Base-by-base conservation (phyloP, 2,888 invertebrate genomes). In the Rosalia funebris region DNA sequence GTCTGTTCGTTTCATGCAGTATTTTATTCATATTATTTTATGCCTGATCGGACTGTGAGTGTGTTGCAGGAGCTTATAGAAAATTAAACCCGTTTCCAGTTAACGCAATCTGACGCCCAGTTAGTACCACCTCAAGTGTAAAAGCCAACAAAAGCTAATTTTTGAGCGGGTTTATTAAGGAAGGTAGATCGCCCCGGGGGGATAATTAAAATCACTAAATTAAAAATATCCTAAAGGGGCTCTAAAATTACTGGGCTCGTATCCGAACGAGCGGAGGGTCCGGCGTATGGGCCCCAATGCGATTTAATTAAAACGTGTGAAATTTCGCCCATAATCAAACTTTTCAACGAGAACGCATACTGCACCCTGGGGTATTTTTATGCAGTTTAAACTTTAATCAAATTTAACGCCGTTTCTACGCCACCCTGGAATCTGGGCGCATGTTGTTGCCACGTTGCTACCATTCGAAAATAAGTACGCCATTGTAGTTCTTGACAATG, bases 291-390 rank as follows among this genome's bases (percentile, higher is more conserved):
- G 39, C 15, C 25, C 39, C 53, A 41, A 42, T 31, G 41, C 20
- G 53, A 63, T 69, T 63, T 63, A 66, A 64, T 68, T 66, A 65
- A 68, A 65, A 63, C 46, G 54, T 58, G 44, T 60, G 63, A 65
- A 65, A 53, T 68, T 65, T 54, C 50, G 39, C 47, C 57, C 56
- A 57, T 59, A 62, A 57, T 54, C 57, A 59, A 62, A 60, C 60
- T 65, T 65, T 65, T 57, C 63, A 56, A 44, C 56, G 41, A 32
- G 60, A 46, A 52, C 57, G 57, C 59, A 55, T 53, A 65, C 32
- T 62, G 57, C 57, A 54, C 65, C 60, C 65, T 16, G 44, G 62
- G 65, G 65, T 57, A 60, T 62, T 59, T 58, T 52, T 57, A 60
- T 65, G 65, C 57, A 65, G 55, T 57, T 25, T 45, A 46, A 48